These are phyloP conservation scores for Danaus melanippus DNA, from an alignment of 1,140 invertebrate species.

Conservation along the genomic window DNA sequence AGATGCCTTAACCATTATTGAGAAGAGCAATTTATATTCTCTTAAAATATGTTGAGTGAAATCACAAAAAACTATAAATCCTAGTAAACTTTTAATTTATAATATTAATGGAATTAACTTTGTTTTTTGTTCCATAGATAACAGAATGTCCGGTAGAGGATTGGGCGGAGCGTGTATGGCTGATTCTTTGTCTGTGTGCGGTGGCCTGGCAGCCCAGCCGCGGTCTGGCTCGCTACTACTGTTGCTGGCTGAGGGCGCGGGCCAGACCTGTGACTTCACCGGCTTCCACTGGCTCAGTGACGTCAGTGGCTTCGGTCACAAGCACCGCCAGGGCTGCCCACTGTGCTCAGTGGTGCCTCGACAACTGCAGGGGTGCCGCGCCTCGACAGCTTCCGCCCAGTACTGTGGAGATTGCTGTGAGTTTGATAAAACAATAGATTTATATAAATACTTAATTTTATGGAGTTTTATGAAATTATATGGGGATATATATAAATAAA, in stretches of 20 bases:
- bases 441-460: neutral
- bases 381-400: slow-evolving; percentile 90
- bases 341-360: slow-evolving; percentile 94
- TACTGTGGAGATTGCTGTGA: slow-evolving; percentile 92
- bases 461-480: slow-evolving; percentile 1
- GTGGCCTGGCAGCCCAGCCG: slow-evolving; percentile 95
- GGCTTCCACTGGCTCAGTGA: slow-evolving; percentile 24
- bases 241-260: slow-evolving; percentile 55
- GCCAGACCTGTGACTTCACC: slow-evolving; percentile 22
- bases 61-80: no score
- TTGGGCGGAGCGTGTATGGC: slow-evolving; percentile 87
- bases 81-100: no score
- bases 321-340: slow-evolving; percentile 68
- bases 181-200: slow-evolving; percentile 89
- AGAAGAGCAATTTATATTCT: no score
- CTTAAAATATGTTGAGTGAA: no score
- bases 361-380: slow-evolving; percentile 91
- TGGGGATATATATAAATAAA: no score
- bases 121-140: slow-evolving; percentile 59
- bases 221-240: slow-evolving; percentile 80
- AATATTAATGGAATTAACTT: neutral
- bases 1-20: no score
- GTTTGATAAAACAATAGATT: slow-evolving; percentile 27
- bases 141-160: slow-evolving; percentile 89
- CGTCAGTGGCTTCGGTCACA: slow-evolving; percentile 12